phyloP scores from a whole-genome alignment of 2,797 vertebrate genomes.

The Malacoraja senta region DNA sequence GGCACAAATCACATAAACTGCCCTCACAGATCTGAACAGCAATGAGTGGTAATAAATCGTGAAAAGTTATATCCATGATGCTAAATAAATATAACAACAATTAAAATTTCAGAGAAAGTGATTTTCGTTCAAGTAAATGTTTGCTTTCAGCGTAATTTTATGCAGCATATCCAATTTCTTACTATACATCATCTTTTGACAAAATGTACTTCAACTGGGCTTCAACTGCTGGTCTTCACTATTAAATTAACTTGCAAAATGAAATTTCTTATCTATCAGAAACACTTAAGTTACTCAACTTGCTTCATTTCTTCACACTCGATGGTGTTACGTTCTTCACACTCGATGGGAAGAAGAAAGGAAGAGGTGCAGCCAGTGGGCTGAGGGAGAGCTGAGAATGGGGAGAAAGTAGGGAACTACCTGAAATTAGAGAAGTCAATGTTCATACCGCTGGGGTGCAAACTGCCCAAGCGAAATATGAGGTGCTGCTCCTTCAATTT shows the following conservation, averaged over 20 bases:
- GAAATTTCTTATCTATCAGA: not conserved
- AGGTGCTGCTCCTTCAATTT: too few relatives aligned
- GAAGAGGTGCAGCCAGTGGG: too few relatives aligned
- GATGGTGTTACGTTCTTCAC: not conserved
- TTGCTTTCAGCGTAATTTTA: slow-evolving; percentile 23
- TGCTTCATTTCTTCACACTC: not conserved
- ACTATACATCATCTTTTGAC: not conserved
- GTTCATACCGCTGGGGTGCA: too few relatives aligned
- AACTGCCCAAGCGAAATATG: too few relatives aligned
- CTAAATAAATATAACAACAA: slow-evolving; percentile 21
- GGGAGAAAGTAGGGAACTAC: too few relatives aligned
- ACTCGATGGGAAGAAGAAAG: too few relatives aligned
- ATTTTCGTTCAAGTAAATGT: slow-evolving; percentile 1
- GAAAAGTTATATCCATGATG: not conserved
- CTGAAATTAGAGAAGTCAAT: too few relatives aligned
- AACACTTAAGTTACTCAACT: not conserved
- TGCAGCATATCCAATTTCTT: slow-evolving; percentile 14
- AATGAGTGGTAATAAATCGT: not conserved
- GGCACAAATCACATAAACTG: slow-evolving; percentile 32
- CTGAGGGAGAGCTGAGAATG: too few relatives aligned
- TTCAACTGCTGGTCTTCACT: not conserved
- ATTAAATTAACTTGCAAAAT: not conserved
- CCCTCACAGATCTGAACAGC: slow-evolving; percentile 2
- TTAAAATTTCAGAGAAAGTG: slow-evolving; percentile 14
- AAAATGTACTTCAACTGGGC: not conserved